These are phyloP conservation scores for Ceyx cyanopectus DNA, from an alignment of 2,113 vertebrate genomes.

Conservation along the genomic window DNA sequence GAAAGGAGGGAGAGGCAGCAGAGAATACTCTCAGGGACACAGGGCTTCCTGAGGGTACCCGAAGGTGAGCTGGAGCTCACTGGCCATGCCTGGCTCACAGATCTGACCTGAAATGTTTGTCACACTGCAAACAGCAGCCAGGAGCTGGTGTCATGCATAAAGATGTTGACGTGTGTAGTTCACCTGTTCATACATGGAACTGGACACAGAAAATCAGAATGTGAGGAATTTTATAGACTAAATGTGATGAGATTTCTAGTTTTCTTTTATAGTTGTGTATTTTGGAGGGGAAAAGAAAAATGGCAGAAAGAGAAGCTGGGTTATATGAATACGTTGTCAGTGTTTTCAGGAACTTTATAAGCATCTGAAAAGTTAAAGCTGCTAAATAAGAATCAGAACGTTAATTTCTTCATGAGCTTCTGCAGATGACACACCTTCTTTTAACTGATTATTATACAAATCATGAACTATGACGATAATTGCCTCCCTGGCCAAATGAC, in stretches of 20 bases:
- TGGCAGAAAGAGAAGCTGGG: neutral
- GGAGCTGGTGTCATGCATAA: neutral
- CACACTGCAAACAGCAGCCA: neutral
- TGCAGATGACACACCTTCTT: conserved; percentile 33
- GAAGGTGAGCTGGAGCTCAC: neutral
- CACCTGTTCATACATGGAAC: neutral
- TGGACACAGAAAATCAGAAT: neutral
- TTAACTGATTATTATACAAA: conserved; percentile 68
- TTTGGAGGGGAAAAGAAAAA: neutral
- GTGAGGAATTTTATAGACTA: neutral
- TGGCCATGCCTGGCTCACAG: neutral
- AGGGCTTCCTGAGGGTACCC: neutral
- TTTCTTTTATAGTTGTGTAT: neutral
- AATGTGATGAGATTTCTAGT: neutral
- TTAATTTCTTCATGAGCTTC: conserved; percentile 33
- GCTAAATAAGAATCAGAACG: neutral
- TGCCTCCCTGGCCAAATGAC: conserved; percentile 62
- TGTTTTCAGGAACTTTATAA: neutral
- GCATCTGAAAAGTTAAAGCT: neutral
- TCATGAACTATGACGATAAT: conserved; percentile 42
- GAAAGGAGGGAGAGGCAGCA: neutral
- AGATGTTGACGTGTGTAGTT: neutral
- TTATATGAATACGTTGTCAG: neutral
- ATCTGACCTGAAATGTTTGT: neutral
- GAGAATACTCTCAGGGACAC: neutral